A percentile compares a stretch with the other conserved stretches of the same genome.
phyloP scores from a whole-genome alignment of 2,113 vertebrate species.

The Indri indri region DNA sequence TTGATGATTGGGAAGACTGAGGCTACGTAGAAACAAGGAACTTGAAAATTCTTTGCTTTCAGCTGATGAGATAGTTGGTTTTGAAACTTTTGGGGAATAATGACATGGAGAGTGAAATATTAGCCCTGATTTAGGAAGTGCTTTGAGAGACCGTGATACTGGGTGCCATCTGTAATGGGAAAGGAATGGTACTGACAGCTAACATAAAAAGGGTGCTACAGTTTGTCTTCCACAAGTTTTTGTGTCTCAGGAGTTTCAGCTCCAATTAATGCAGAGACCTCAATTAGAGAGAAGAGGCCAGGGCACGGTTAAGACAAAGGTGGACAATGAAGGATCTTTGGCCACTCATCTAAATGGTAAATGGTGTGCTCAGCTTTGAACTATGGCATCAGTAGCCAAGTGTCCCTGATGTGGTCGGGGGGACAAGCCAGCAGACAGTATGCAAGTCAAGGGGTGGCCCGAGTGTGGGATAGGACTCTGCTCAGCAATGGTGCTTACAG shows the following conservation, averaged over 20 bases:
- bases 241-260: neutral
- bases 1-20: neutral
- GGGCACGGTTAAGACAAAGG: neutral
- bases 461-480: neutral
- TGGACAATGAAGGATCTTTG: neutral
- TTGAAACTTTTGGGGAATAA: neutral
- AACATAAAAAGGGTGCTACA: neutral
- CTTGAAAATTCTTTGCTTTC: neutral
- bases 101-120: neutral
- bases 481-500: neutral
- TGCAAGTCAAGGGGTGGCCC: neutral
- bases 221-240: neutral
- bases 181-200: neutral
- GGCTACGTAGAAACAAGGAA: neutral
- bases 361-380: neutral
- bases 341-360: neutral
- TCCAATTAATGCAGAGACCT: neutral
- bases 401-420: neutral
- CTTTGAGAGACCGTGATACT: neutral
- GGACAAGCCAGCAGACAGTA: neutral
- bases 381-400: neutral
- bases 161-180: no score
- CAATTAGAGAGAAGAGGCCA: neutral
- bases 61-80: neutral
- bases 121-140: neutral